Percentiles rank a stretch among this genome's conserved stretches.
Conservation (phyloP, 2,888 invertebrate genomes). For the Aricia artaxerxes region DNA sequence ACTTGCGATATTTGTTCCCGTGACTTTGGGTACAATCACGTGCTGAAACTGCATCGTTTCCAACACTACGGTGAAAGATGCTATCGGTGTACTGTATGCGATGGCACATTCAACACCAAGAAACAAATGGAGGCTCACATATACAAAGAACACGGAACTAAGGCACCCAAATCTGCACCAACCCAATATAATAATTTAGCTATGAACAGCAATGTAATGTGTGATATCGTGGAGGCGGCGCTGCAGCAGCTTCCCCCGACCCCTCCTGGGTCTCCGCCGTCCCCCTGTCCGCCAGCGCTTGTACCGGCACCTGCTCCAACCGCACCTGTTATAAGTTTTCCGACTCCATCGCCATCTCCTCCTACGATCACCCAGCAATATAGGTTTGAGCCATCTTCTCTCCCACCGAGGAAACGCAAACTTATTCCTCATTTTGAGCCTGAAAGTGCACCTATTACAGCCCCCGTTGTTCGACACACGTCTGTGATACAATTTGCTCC, state of each 20-base stretch:
- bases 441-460: conserved; percentile 39
- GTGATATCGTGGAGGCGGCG: conserved; percentile 69
- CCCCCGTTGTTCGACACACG: conserved; percentile 69
- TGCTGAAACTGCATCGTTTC: conserved; percentile 92
- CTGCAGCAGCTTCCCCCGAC: conserved; percentile 78
- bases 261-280: conserved; percentile 80
- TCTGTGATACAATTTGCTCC: conserved; percentile 94
- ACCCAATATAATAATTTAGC: conserved; percentile 57
- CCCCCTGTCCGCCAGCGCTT: conserved; percentile 61
- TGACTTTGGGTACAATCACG: conserved; percentile 95
- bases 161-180: conserved; percentile 67
- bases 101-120: conserved; percentile 94
- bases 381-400: conserved; percentile 70
- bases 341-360: conserved; percentile 61
- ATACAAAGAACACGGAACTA: conserved; percentile 77
- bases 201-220: conserved; percentile 65
- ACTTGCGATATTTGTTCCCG: conserved; percentile 95
- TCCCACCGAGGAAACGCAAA: conserved; percentile 90
- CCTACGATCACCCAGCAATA: conserved; percentile 62
- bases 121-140: conserved; percentile 95
- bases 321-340: conserved; percentile 47
- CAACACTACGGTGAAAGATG: conserved; percentile 96
- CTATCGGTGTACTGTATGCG: conserved; percentile 95
- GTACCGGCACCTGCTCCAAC: conserved; percentile 71
- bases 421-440: conserved; percentile 85